A percentile compares a stretch with the other conserved stretches of the same genome.
These are phyloP conservation scores for Tolypeutes matacus DNA, from an alignment of 2,797 vertebrate species.

Conservation along the genomic window DNA sequence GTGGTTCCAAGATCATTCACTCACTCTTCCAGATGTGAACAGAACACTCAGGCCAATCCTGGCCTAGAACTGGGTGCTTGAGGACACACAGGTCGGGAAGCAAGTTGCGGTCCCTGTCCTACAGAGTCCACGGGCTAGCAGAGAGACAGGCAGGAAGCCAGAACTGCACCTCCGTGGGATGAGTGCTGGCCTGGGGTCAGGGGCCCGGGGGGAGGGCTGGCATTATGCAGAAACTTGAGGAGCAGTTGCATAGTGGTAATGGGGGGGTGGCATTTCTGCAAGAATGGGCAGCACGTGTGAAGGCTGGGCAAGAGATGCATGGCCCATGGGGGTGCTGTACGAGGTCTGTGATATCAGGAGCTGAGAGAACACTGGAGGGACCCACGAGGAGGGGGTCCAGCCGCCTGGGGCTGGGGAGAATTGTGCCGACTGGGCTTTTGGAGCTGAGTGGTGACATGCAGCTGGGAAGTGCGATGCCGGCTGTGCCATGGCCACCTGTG, in stretches of 20 bases:
- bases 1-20: not conserved
- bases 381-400: rapidly evolving
- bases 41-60: not conserved
- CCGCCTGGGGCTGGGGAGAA: too few relatives aligned
- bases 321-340: rapidly evolving
- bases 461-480: not conserved
- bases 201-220: not conserved
- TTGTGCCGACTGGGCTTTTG: too few relatives aligned
- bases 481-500: not conserved
- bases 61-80: not conserved
- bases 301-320: not conserved
- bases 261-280: not conserved
- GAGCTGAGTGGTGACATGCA: rapidly evolving
- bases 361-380: not conserved
- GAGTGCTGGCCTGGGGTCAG: rapidly evolving
- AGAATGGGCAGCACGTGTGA: not conserved
- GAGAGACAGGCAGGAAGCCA: not conserved
- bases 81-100: not conserved
- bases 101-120: not conserved
- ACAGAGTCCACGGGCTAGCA: rapidly evolving
- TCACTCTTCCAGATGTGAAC: not conserved
- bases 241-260: not conserved
- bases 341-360: not conserved
- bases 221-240: not conserved
- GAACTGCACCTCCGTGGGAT: not conserved